Evolutionary conservation across 2,113 vertebrate genomes (phyloP), one percentile per base, ranked within the genome.

Genomic region (Bambusicola thoracicus): DNA sequence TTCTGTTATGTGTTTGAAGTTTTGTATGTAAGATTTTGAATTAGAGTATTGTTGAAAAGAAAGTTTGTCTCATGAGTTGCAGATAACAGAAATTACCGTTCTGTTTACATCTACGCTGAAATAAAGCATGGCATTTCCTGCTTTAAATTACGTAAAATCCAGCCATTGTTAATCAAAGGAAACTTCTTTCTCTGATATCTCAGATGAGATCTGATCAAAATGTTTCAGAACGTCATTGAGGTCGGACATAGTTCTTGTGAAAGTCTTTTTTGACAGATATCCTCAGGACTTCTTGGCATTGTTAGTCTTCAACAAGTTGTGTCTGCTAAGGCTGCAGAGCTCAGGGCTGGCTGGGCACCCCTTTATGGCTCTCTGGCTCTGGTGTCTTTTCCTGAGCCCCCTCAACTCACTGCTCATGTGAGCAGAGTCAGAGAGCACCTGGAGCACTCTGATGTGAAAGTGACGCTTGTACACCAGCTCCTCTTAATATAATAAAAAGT

Each of bases 161-260:
- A 90, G n/a, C 34, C 86, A 91, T 92, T 95, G 91, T 94, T 91
- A 93, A 84, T 67, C 58, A 89, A 92, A 93, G 87, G 86, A 92
- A 93, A 49, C n/a, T 66, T 70, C 48, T 79, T 89, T 76, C 58
- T 16, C 44, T 66, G 29, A 2, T 94, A 85, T 95, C 78, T 95
- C 55, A 66, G 43, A 43, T 73, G 55, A 73, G 40, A 95, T 95
- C 87, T 85, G 59, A 89, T 87, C 29, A 21, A 89, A 95, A 82
- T 58, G 51, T 79, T 95, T 87, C 70, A 46, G 38, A 30, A 40
- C 65, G 21, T 46, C 36, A 14, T 59, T 68, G 46, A 49, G 67
- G 18, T 5, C 93, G 36, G 56, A 61, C 48, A 10, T 44, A 49
- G 27, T 65, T 86, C 81, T 74, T 86, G 34, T 0, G 0, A 49